phyloP scores from a whole-genome alignment of 2,113 vertebrate genomes.

The Myiopsitta monachus region DNA sequence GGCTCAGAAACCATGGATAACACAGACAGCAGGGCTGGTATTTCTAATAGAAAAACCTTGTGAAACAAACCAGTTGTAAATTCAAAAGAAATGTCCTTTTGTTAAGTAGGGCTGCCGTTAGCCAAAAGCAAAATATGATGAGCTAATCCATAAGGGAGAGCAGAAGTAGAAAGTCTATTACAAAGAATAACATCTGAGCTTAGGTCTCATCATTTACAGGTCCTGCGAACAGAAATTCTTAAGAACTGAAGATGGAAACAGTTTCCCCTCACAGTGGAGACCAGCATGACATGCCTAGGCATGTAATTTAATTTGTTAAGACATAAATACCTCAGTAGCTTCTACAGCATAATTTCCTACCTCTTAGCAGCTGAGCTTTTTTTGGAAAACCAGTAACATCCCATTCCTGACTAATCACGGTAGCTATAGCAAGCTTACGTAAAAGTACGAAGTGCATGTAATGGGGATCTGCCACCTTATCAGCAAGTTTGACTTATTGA shows the following conservation, averaged over 20 bases:
- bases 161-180: background rate
- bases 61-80: background rate
- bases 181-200: background rate
- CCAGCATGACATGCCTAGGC: background rate
- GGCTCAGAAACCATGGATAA: background rate
- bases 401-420: background rate
- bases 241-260: background rate
- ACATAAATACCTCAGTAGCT: background rate
- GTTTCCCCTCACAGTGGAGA: background rate
- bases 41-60: background rate
- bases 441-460: background rate
- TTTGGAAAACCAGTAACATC: background rate
- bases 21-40: background rate
- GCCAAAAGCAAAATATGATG: background rate
- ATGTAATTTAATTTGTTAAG: background rate
- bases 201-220: background rate
- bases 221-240: background rate
- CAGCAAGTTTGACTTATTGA: background rate
- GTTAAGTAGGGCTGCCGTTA: background rate
- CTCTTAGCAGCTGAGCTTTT: background rate
- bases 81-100: background rate
- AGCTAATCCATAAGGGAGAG: background rate
- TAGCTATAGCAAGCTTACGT: background rate
- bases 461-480: background rate
- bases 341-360: background rate